Evolutionary conservation across 2,797 vertebrate species (phyloP).

Genomic region (Clarias fuscus): DNA sequence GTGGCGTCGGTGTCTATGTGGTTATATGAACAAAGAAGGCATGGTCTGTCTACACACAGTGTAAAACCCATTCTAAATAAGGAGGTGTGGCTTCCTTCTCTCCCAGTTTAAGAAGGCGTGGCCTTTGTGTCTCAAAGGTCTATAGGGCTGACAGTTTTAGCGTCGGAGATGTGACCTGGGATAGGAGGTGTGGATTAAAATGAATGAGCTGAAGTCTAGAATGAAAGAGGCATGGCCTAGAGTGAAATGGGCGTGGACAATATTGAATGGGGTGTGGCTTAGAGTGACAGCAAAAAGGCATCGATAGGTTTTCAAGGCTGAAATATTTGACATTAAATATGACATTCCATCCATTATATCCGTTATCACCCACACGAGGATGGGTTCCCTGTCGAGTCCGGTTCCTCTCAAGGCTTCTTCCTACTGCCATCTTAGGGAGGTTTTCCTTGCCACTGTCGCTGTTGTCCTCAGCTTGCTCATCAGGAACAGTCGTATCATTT

Average conservation of each 20-base stretch:
- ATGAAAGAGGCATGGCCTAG: neutral
- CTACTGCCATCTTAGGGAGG: too few relatives aligned
- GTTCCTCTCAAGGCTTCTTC: too few relatives aligned
- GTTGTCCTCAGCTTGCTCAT: too few relatives aligned
- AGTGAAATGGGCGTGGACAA: neutral
- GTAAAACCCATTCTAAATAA: too few relatives aligned
- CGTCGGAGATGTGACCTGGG: neutral
- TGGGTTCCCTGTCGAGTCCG: too few relatives aligned
- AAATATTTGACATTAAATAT: neutral
- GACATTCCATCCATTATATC: neutral
- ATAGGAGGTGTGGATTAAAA: neutral
- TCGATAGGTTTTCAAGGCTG: neutral
- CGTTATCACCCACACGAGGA: too few relatives aligned
- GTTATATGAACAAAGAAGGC: neutral
- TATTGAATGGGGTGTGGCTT: neutral
- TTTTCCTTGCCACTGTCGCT: too few relatives aligned
- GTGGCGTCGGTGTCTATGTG: too few relatives aligned
- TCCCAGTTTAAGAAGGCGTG: neutral
- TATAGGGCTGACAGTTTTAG: neutral
- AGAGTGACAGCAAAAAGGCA: neutral
- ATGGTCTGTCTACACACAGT: neutral
- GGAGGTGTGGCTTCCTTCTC: too few relatives aligned
- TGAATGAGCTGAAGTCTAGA: neutral
- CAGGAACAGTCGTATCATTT: too few relatives aligned
- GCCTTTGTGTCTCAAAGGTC: neutral